Evolutionary conservation across 2,797 vertebrate genomes (phyloP).

Genomic region (Borostomias antarcticus): DNA sequence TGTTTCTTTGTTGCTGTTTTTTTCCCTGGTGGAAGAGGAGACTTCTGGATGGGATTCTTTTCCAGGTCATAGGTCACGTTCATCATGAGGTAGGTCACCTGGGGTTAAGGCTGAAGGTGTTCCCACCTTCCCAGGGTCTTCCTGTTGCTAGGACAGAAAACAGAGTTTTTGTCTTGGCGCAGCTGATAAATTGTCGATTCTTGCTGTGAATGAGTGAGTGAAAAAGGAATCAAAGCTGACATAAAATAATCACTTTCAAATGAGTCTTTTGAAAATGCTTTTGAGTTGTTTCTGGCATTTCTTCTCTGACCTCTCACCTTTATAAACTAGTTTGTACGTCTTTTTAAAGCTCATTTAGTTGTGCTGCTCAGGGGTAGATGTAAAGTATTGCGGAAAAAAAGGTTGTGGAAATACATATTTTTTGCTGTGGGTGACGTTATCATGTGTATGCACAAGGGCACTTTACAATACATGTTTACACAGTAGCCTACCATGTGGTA

Average conservation of each 20-base stretch:
- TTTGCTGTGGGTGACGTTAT: no score
- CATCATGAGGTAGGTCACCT: slow-evolving; percentile 77
- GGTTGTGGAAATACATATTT: no score
- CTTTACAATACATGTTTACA: no score
- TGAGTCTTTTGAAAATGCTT: background rate
- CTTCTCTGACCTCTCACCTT: no score
- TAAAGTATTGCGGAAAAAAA: no score
- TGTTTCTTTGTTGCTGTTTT: slow-evolving; percentile 18
- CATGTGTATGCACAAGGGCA: no score
- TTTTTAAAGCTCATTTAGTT: background rate
- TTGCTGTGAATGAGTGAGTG: background rate
- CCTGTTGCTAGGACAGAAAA: slow-evolving; percentile 30
- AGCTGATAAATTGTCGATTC: background rate
- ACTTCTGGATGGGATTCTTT: slow-evolving; percentile 36
- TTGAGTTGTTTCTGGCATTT: no score
- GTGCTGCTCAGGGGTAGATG: background rate
- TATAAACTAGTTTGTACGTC: no score
- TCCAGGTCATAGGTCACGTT: slow-evolving; percentile 48
- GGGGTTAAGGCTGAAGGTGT: slow-evolving; percentile 63
- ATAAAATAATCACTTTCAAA: background rate
- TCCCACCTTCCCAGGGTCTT: slow-evolving; percentile 44
- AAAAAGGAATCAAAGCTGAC: background rate
- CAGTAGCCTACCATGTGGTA: background rate
- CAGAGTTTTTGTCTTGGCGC: background rate
- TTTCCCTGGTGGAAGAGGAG: slow-evolving; percentile 15